Base-by-base conservation (phyloP, 2,113 vertebrate species). In the Colaptes auratus region DNA sequence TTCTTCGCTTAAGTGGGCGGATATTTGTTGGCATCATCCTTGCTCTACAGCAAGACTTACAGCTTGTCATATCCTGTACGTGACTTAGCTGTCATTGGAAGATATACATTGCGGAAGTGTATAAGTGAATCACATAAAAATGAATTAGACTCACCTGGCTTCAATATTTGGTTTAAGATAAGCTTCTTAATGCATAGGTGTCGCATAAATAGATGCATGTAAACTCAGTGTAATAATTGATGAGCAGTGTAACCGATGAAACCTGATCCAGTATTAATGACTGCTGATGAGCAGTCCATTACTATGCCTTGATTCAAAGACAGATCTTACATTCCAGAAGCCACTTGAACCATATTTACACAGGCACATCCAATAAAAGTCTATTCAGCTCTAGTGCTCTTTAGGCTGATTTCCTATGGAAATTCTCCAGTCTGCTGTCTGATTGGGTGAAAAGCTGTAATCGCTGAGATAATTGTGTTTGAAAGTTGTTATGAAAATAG, bases 361-460 rank as follows among this genome's bases (percentile, higher is more conserved):
- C 60, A 94, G 90, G 82, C 63, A 95, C 53, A 78, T 90, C 36
- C 70, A 71, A 81, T 88, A 95, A 89, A 83, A 86, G 8, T n/a
- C 56, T 80, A 52, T 88, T 93, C 73, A 93, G 44, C 48, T 86
- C 73, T 58, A 88, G 73, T 81, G 65, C 80, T 88, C 58, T 95
- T 93, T 55, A 88, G 19, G 12, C 15, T 82, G 61, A 82, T 93
- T 88, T 93, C 27, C 52, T 86, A 78, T 66, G 93, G 71, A 88
- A 91, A 88, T 82, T 91, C 53, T 86, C 59, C n/a, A 71, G 60
- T 27, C 46, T 58, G 8, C 18, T 83, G 4, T 74, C 64, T 86
- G 64, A 80, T 33, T 88, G 52, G 24, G 25, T 86, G 19, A 42
- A 91, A 91, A 86, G 52, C 52, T 80, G 31, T 66, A 86, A 86